phyloP scores from a whole-genome alignment of 2,113 vertebrate genomes.

The Neogale vison region DNA sequence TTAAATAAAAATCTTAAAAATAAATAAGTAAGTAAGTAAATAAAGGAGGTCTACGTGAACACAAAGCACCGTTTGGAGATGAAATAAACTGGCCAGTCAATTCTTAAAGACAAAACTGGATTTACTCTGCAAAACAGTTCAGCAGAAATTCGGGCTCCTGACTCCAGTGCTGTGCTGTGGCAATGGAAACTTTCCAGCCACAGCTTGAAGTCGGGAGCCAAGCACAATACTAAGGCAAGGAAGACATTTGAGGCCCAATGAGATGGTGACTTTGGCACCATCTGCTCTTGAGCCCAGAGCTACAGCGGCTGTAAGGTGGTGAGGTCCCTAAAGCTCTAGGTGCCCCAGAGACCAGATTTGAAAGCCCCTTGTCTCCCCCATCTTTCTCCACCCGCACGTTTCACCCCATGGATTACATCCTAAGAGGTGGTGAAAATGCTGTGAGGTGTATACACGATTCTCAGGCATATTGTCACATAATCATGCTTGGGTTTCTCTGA shows the following conservation, averaged over 20 bases:
- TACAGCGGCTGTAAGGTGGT: not conserved
- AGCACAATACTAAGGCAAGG: constrained; percentile 22
- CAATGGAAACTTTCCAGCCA: constrained; percentile 55
- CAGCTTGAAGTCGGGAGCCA: constrained; percentile 13
- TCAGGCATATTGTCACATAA: not conserved
- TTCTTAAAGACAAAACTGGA: constrained; percentile 48
- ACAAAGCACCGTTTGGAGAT: constrained; percentile 4
- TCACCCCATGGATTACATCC: not conserved
- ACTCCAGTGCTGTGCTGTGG: not conserved
- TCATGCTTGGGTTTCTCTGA: not conserved
- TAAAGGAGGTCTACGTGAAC: not conserved
- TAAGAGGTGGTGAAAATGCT: not conserved
- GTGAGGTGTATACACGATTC: not conserved
- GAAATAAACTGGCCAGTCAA: constrained; percentile 24
- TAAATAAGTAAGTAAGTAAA: not conserved
- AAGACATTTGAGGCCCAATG: constrained; percentile 48
- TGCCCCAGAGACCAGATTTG: not conserved
- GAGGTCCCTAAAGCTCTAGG: not conserved
- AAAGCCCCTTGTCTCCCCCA: not conserved
- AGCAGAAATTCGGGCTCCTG: constrained; percentile 36
- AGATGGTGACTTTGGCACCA: constrained; percentile 30
- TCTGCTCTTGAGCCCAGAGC: not conserved
- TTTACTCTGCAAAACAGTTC: constrained; percentile 52
- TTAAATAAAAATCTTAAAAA: not conserved
- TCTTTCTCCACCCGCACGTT: not conserved